Evolutionary conservation across 2,888 invertebrate genomes (phyloP).

Genomic region (Furcula furcula): DNA sequence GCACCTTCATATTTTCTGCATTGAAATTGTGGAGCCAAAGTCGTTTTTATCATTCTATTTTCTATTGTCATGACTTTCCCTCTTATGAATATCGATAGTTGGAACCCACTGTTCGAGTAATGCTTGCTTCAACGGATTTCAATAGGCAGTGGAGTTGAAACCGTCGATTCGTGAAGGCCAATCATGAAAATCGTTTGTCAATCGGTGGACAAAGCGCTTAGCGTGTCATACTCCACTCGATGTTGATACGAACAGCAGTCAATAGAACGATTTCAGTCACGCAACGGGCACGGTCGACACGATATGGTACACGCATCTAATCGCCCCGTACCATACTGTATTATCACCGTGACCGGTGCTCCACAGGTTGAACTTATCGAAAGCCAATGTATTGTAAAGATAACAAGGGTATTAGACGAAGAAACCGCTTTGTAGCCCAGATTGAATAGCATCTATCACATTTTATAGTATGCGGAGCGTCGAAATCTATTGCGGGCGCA

Average conservation of each 20-base stretch:
- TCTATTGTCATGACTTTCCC: conserved; percentile 9
- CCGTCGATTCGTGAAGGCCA: conserved; percentile 44
- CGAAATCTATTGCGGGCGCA: conserved; percentile 32
- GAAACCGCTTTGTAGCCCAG: conserved; percentile 15
- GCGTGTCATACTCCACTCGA: conserved; percentile 67
- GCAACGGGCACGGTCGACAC: conserved; percentile 44
- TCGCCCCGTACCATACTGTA: conserved; percentile 35
- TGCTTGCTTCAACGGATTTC: conserved; percentile 22
- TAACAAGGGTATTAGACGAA: conserved; percentile 29
- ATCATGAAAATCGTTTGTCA: conserved; percentile 59
- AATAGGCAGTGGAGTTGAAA: conserved; percentile 38
- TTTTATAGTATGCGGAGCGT: conserved; percentile 24
- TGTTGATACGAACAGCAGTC: conserved; percentile 52
- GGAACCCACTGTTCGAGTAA: too few species aligned
- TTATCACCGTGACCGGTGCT: conserved; percentile 33
- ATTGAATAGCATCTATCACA: conserved; percentile 25
- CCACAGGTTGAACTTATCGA: conserved; percentile 50
- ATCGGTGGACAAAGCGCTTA: conserved; percentile 55
- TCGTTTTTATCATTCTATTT: too few species aligned
- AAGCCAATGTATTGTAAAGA: conserved; percentile 48
- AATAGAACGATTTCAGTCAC: conserved; percentile 59
- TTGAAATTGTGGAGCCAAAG: too few species aligned
- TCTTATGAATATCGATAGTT: conserved; percentile 18
- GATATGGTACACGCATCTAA: conserved; percentile 36
- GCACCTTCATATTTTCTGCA: too few species aligned